Evolutionary conservation across 2,888 invertebrate species (phyloP).

Genomic region (Ashinkailepas kermadecensis): DNA sequence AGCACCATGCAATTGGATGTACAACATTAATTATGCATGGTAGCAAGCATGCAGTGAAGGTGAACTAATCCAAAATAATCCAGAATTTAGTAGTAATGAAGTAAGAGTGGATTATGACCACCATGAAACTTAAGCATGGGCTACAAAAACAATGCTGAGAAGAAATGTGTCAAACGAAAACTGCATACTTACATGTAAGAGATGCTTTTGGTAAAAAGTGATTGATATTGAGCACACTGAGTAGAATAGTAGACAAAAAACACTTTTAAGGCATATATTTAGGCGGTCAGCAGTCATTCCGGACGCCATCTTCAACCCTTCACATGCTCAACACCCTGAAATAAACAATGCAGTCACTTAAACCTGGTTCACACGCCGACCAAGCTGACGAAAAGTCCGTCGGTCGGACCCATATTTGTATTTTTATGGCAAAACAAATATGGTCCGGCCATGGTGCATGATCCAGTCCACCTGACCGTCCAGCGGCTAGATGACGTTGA

Average conservation of each 20-base stretch:
- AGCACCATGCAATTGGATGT: conserved; percentile 19
- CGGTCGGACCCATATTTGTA: no score
- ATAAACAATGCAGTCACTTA: no score
- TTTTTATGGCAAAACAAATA: no score
- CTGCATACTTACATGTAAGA: conserved; percentile 59
- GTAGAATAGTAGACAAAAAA: conserved; percentile 58
- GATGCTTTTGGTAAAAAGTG: conserved; percentile 94
- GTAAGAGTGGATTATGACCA: background rate
- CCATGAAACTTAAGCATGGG: background rate
- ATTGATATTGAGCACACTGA: conserved; percentile 87
- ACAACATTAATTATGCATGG: background rate
- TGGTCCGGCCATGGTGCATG: no score
- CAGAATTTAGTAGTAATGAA: conserved; percentile 4
- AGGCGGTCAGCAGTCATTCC: background rate
- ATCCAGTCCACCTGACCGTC: no score
- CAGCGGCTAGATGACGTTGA: no score
- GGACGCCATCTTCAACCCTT: background rate
- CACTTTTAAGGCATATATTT: background rate
- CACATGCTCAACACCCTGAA: no score
- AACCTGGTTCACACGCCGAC: no score
- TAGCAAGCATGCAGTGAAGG: no score
- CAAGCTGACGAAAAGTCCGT: no score
- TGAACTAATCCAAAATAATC: background rate
- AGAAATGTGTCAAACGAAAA: background rate
- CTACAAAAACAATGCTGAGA: background rate